Evolutionary conservation across 2,113 vertebrate species (phyloP).

Genomic region (Taurulus bubalis): DNA sequence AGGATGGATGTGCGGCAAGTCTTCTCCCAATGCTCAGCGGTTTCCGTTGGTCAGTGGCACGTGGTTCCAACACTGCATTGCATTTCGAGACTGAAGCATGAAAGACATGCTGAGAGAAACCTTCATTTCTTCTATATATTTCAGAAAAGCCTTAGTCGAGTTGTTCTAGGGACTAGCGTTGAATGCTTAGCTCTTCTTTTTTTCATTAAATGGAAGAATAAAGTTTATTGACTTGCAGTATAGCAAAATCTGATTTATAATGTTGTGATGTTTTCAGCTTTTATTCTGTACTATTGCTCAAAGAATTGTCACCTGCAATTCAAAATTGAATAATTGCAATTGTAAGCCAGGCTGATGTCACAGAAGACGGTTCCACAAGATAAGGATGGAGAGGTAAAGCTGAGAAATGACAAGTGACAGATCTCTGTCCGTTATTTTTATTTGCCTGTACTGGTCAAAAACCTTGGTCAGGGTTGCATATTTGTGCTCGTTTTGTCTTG

Average conservation of each 20-base stretch:
- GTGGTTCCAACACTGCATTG: conserved; percentile 9
- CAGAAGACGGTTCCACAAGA: neutral
- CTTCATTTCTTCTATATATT: neutral
- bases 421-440: conserved; percentile 10
- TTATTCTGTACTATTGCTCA: conserved; percentile 8
- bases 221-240: conserved; percentile 29
- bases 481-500: neutral
- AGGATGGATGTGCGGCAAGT: neutral
- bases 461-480: neutral
- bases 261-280: neutral
- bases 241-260: conserved; percentile 22
- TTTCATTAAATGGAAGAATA: conserved; percentile 17
- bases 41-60: conserved; percentile 21
- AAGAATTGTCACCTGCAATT: conserved; percentile 10
- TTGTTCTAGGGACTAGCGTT: neutral
- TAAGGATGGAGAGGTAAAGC: conserved; percentile 4
- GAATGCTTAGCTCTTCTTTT: neutral
- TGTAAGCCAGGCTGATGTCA: conserved; percentile 22
- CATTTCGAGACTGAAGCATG: conserved; percentile 28
- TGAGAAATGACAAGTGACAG: conserved; percentile 29
- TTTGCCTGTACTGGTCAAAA: conserved; percentile 25
- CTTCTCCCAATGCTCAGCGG: conserved; percentile 2
- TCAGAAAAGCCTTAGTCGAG: conserved; percentile 1
- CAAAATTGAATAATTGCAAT: conserved; percentile 8
- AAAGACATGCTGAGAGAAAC: conserved; percentile 25